Evolutionary conservation across 1,140 invertebrate genomes (phyloP).

Genomic region (Bombus superbus): DNA sequence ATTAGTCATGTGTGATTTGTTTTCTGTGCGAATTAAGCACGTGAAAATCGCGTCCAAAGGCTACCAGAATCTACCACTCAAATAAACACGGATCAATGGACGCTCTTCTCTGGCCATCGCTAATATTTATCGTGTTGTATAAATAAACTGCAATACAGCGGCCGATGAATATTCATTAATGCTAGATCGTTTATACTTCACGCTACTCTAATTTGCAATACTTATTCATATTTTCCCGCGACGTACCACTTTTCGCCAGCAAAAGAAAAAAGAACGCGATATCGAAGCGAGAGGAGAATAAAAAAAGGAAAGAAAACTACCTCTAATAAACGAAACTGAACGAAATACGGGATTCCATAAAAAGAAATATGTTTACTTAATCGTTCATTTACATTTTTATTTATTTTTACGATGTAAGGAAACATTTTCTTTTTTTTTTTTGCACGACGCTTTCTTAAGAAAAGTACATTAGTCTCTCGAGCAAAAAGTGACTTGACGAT

Average conservation of each 20-base stretch:
- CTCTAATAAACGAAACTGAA: not conserved
- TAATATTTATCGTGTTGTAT: slow-evolving; percentile 21
- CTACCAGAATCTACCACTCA: not conserved
- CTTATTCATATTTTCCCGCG: not conserved
- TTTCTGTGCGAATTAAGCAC: not conserved
- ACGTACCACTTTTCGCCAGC: not conserved
- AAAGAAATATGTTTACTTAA: not conserved
- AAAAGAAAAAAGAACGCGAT: not conserved
- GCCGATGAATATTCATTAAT: slow-evolving; percentile 36
- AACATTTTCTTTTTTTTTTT: no score
- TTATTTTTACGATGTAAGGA: no score
- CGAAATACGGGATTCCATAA: not conserved
- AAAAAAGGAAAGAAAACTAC: not conserved
- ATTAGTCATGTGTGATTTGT: no score
- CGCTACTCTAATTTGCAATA: not conserved
- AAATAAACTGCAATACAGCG: slow-evolving; percentile 3
- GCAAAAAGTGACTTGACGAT: no score
- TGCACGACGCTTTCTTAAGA: no score
- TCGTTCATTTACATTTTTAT: no score
- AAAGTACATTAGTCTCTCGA: no score
- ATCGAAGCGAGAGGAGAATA: not conserved
- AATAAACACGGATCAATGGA: slow-evolving; percentile 17
- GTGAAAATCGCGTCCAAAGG: not conserved
- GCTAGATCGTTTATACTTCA: slow-evolving; percentile 14
- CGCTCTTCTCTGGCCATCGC: not conserved